A percentile compares a stretch with the other conserved stretches of the same genome.
Evolutionary conservation across 2,113 vertebrate genomes (phyloP).

Genomic region (Thalassarche chlororhynchos): DNA sequence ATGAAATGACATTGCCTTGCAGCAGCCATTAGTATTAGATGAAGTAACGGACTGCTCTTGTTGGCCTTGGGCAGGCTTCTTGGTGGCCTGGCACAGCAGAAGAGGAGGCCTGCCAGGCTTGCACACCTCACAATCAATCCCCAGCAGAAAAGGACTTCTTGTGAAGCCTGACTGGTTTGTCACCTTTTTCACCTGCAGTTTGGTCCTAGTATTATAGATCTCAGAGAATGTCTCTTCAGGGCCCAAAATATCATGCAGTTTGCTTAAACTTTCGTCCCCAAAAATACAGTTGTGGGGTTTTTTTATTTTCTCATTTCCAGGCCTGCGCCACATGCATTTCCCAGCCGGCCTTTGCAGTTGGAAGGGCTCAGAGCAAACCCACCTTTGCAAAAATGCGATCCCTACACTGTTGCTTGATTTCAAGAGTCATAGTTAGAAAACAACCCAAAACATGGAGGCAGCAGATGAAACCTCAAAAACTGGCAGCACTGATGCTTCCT

Average conservation of each 20-base stretch:
- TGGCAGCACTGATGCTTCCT: not conserved
- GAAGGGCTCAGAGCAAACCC: not conserved
- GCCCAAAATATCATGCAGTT: not conserved
- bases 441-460: not conserved
- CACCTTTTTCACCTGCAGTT: not conserved
- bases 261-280: not conserved
- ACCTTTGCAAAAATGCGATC: not conserved
- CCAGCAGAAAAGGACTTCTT: not conserved
- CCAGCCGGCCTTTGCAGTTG: not conserved
- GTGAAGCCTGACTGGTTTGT: not conserved
- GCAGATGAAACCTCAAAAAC: not conserved
- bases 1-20: not conserved
- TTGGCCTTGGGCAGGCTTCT: not conserved
- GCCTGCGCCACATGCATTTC: not conserved
- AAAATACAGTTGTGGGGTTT: not conserved
- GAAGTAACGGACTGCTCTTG: not conserved
- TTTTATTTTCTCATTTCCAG: not conserved
- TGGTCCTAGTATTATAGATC: not conserved
- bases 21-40: not conserved
- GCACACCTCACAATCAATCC: not conserved
- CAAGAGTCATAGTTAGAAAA: not conserved
- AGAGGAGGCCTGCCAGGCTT: not conserved
- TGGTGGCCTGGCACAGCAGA: not conserved
- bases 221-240: not conserved
- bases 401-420: fast-evolving